Evolutionary conservation across 2,113 vertebrate species (phyloP).

Genomic region (Hyperoodon ampullatus): DNA sequence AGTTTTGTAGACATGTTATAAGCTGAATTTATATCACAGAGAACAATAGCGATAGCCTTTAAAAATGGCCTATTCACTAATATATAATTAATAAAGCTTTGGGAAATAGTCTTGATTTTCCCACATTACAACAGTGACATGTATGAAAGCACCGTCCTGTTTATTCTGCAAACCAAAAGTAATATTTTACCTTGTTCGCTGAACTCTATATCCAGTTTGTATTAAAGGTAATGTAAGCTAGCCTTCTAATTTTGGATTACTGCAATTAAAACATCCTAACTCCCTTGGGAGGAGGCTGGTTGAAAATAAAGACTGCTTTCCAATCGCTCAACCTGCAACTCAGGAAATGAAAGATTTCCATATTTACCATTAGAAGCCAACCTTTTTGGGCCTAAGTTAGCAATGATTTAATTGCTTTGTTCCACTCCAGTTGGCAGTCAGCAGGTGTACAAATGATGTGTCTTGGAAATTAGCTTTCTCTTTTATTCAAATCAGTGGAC

Average conservation of each 20-base stretch:
- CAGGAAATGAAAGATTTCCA: conserved; percentile 34
- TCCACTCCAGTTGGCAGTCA: neutral
- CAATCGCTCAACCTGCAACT: neutral
- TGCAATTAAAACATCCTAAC: neutral
- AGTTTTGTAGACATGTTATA: neutral
- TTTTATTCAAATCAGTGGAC: conserved; percentile 21
- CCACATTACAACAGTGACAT: neutral
- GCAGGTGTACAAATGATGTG: neutral
- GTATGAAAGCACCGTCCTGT: neutral
- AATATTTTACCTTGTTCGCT: neutral
- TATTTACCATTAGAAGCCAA: conserved; percentile 11
- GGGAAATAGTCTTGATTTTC: neutral
- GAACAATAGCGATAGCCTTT: neutral
- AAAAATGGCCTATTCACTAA: neutral
- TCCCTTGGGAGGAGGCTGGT: neutral
- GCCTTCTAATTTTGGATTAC: neutral
- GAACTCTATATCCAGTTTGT: neutral
- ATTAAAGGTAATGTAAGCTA: neutral
- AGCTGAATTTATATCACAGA: neutral
- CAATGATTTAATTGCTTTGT: conserved; percentile 29
- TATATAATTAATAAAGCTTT: neutral
- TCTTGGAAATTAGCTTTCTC: conserved; percentile 26
- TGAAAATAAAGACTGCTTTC: neutral
- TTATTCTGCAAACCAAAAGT: neutral
- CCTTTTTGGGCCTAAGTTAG: neutral